Conservation (phyloP, 2,888 invertebrate genomes). For the Eristalinus aeneus region DNA sequence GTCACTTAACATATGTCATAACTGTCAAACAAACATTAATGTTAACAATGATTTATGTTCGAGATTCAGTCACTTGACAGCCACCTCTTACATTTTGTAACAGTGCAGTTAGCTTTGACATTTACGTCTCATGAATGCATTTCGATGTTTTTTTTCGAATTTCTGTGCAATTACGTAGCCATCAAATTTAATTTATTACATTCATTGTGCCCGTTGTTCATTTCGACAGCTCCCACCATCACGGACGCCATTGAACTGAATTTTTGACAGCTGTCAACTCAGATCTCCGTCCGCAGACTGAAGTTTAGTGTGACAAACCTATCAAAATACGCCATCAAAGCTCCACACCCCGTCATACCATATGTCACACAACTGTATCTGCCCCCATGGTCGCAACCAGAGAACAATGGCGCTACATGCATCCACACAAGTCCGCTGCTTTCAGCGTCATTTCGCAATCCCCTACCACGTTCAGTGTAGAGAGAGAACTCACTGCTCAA, state of each 20-base stretch:
- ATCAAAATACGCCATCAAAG: background rate
- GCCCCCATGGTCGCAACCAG: background rate
- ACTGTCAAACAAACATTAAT: background rate
- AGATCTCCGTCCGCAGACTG: background rate
- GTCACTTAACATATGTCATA: background rate
- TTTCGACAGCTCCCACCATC: background rate
- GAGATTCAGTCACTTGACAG: background rate
- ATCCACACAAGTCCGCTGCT: background rate
- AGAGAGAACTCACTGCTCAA: background rate
- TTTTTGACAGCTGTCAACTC: background rate
- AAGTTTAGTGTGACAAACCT: background rate
- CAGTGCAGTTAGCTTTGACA: background rate
- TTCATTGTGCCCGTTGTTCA: too few relatives aligned
- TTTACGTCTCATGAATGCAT: background rate
- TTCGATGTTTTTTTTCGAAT: too few relatives aligned
- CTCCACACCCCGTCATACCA: background rate
- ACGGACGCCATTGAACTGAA: background rate
- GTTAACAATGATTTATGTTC: background rate
- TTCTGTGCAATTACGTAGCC: background rate
- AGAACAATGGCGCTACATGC: background rate
- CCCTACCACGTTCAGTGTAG: background rate
- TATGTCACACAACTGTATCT: background rate
- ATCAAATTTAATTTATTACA: background rate
- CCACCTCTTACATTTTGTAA: background rate
- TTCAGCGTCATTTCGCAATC: background rate